Percentiles rank a stretch among this genome's conserved stretches.
Evolutionary conservation across 2,888 invertebrate genomes (phyloP).

Genomic region (Troides oblongomaculatus): DNA sequence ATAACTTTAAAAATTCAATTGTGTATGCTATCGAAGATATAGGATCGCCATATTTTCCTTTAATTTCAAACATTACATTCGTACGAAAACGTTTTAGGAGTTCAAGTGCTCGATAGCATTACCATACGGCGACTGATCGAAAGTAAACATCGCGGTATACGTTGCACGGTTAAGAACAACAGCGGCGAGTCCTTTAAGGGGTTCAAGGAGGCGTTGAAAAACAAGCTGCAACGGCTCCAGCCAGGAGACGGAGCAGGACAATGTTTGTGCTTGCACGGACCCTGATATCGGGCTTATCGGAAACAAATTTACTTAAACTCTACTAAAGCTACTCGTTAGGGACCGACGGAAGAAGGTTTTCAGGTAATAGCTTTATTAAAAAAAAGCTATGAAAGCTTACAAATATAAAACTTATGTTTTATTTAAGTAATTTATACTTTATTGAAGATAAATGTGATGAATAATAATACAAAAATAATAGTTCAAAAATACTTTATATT

Average conservation of each 20-base stretch:
- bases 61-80: too few species aligned
- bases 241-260: constrained; percentile 13
- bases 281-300: constrained; percentile 21
- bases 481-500: too few species aligned
- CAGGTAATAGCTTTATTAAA: too few species aligned
- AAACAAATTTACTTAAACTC: constrained; percentile 19
- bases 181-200: constrained; percentile 42
- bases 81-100: too few species aligned
- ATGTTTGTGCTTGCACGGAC: constrained; percentile 30
- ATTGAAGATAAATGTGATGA: too few species aligned
- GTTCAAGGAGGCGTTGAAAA: constrained; percentile 47
- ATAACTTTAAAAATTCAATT: too few species aligned
- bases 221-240: constrained; percentile 32
- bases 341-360: neutral
- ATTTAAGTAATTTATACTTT: too few species aligned
- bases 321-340: constrained; percentile 19
- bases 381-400: too few species aligned
- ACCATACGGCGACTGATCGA: constrained; percentile 48
- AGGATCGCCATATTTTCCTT: too few species aligned
- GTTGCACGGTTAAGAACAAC: constrained; percentile 52
- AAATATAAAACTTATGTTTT: too few species aligned
- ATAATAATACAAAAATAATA: too few species aligned
- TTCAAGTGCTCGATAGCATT: constrained; percentile 31
- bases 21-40: too few species aligned
- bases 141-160: constrained; percentile 56